These are phyloP conservation scores for Watsonalla binaria DNA, from an alignment of 2,888 invertebrate genomes.

Conservation along the genomic window DNA sequence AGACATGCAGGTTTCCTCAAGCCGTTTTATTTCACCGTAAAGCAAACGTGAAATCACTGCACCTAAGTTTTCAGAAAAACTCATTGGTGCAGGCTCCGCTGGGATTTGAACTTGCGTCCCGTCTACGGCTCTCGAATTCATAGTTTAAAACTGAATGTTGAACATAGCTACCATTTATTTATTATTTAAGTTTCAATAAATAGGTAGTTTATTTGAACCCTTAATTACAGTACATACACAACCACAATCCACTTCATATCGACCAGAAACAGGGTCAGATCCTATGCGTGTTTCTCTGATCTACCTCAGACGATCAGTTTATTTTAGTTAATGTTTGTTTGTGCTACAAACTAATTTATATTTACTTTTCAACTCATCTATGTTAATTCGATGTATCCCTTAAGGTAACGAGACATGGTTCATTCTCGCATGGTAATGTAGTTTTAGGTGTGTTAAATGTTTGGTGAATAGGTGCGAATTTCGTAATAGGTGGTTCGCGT, in stretches of 20 bases:
- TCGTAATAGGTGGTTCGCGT: not conserved
- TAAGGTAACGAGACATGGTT: not conserved
- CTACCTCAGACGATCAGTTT: not conserved
- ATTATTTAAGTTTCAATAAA: no score
- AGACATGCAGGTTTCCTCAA: no score
- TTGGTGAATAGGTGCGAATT: not conserved
- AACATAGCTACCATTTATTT: no score
- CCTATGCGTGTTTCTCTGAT: not conserved
- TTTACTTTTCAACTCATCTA: not conserved
- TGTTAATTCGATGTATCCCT: not conserved
- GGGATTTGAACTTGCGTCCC: no score
- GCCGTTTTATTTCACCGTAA: no score
- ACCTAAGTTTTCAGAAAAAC: no score
- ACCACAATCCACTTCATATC: not conserved
- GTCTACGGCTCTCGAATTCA: no score
- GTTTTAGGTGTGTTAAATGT: not conserved
- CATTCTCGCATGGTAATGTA: not conserved
- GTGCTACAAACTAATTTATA: not conserved
- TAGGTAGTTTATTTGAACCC: not conserved
- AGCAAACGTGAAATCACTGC: no score
- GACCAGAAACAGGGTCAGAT: not conserved
- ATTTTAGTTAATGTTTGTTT: not conserved
- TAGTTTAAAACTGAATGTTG: no score
- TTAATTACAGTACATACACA: not conserved
- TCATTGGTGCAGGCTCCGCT: no score